These are phyloP conservation scores for Cairina moschata DNA, from an alignment of 2,113 vertebrate species.

Conservation along the genomic window DNA sequence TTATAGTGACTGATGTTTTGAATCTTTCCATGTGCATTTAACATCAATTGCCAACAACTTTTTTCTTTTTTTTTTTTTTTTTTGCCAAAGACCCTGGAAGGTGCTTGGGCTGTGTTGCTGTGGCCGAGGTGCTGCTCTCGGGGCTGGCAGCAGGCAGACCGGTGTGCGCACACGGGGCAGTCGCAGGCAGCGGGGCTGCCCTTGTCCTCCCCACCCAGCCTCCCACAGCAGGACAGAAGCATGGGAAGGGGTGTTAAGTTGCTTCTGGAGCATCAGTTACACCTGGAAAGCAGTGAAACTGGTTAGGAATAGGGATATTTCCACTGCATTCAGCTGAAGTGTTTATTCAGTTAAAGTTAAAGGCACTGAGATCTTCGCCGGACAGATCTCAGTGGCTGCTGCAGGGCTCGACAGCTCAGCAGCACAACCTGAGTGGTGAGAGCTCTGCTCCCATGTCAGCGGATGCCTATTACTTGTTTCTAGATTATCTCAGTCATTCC, in stretches of 20 bases:
- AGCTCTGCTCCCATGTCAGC: background rate
- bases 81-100: background rate
- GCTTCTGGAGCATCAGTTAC: background rate
- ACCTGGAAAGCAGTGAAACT: background rate
- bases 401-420: background rate
- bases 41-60: too few species aligned
- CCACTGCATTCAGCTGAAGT: accelerated
- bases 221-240: accelerated
- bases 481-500: constrained; percentile 33
- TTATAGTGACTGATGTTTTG: background rate
- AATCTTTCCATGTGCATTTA: background rate
- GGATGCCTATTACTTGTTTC: background rate
- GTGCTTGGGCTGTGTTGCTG: background rate
- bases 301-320: background rate
- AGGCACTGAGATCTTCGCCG: background rate
- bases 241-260: background rate
- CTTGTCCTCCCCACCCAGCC: background rate
- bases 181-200: background rate
- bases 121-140: background rate
- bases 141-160: background rate
- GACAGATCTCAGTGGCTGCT: background rate
- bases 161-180: accelerated
- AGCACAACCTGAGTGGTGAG: accelerated
- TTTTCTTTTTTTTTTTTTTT: background rate
- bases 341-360: accelerated